These are phyloP conservation scores for Aspidiotus destructor DNA, from an alignment of 2,888 invertebrate species.

Conservation along the genomic window DNA sequence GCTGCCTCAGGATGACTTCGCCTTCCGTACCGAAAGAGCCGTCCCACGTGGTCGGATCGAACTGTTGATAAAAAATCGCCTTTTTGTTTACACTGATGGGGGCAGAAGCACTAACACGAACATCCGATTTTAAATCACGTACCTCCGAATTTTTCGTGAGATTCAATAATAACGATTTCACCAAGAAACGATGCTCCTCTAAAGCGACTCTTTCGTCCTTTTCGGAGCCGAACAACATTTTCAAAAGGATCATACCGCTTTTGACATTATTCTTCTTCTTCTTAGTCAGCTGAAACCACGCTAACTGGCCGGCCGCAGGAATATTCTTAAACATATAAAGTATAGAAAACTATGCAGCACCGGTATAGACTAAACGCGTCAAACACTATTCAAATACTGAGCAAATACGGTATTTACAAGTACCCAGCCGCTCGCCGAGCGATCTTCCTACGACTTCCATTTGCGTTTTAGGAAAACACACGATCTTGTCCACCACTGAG, in stretches of 20 bases:
- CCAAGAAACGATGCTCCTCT: slow-evolving; percentile 71
- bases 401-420: no score
- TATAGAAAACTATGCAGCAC: slow-evolving; percentile 3
- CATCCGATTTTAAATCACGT: slow-evolving; percentile 35
- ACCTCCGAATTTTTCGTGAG: slow-evolving; percentile 70
- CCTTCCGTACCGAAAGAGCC: slow-evolving; percentile 70
- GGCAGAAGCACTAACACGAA: neutral
- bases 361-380: no score
- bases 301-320: slow-evolving; percentile 82
- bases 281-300: slow-evolving; percentile 78
- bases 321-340: slow-evolving; percentile 55
- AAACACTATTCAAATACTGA: no score
- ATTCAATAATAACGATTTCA: slow-evolving; percentile 65
- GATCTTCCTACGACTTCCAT: no score
- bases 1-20: slow-evolving; percentile 78
- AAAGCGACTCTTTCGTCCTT: slow-evolving; percentile 75
- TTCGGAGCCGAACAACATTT: slow-evolving; percentile 73
- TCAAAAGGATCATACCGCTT: slow-evolving; percentile 78
- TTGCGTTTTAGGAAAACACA: no score
- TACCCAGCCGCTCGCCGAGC: no score
- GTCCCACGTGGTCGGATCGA: slow-evolving; percentile 69
- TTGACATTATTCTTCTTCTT: slow-evolving; percentile 71
- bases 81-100: slow-evolving; percentile 19
- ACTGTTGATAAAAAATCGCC: slow-evolving; percentile 42
- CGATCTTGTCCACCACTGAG: no score